These are phyloP conservation scores for Myzus persicae DNA, from an alignment of 1,140 invertebrate species.

Conservation along the genomic window DNA sequence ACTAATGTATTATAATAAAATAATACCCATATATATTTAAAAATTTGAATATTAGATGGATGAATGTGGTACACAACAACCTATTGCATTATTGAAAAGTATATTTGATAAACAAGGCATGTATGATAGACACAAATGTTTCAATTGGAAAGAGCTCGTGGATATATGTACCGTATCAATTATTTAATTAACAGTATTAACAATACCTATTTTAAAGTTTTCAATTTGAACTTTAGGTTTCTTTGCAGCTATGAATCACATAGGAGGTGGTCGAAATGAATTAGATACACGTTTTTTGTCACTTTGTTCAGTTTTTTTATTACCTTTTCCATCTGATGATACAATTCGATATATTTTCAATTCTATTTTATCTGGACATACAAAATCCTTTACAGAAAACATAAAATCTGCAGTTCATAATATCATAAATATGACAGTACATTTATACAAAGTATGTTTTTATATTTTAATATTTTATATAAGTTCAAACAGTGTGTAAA, in stretches of 20 bases:
- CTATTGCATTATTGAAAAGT: slow-evolving; percentile 86
- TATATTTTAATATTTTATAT: not conserved
- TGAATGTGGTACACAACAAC: slow-evolving; percentile 90
- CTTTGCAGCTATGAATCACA: slow-evolving; percentile 81
- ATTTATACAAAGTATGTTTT: slow-evolving; percentile 78
- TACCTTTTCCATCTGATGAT: slow-evolving; percentile 79
- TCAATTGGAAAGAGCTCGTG: slow-evolving; percentile 87
- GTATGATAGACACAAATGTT: slow-evolving; percentile 86
- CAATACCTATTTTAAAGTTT: not conserved
- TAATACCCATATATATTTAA: not conserved
- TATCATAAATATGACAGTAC: slow-evolving; percentile 80
- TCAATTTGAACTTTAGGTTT: slow-evolving; percentile 68
- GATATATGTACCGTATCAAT: slow-evolving; percentile 72
- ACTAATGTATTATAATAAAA: not conserved
- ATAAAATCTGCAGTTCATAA: slow-evolving; percentile 71
- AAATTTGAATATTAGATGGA: slow-evolving; percentile 62
- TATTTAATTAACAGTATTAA: not conserved
- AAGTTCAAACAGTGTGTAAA: not conserved
- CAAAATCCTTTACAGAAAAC: slow-evolving; percentile 73
- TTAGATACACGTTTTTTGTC: slow-evolving; percentile 76
- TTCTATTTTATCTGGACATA: slow-evolving; percentile 81
- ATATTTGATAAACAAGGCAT: slow-evolving; percentile 85
- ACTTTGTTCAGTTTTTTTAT: slow-evolving; percentile 74
- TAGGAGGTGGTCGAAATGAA: slow-evolving; percentile 85
- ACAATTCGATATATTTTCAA: slow-evolving; percentile 84